Evolutionary conservation across 1,140 invertebrate species (phyloP), one percentile per base, ranked within the genome.

Genomic region (Drosophila tsacasi): DNA sequence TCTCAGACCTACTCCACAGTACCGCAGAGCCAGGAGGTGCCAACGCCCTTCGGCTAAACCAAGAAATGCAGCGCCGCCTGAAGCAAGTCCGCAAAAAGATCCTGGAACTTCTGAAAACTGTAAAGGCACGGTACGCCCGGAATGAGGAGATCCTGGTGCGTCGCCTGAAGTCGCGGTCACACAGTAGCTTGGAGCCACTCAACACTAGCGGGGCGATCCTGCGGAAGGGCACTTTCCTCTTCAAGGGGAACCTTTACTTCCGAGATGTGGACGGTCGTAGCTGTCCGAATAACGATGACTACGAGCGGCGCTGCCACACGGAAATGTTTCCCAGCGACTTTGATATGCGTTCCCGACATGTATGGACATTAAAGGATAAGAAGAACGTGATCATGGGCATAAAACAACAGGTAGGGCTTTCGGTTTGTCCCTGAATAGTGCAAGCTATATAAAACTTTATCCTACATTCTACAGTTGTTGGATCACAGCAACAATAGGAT

Each of bases 251-350:
- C 68, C 65, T 92, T 8, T 93, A 83, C 47, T 93, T 93, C 44
- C 91, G 92, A 6, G 91, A 92, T 57, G 32, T 62, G 7, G 68
- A 81, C 8, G 83, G 91, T 19, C 81, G 91, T 1, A 86, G 85
- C 15, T 92, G 87, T 65, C 92, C 91, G 10, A 84, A 90, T 49
- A 93, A 92, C 55, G 73, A 75, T n/a, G 92, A 93, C 42, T 93
- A 92, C 27, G 67, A 79, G 25, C 30, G n/a, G 9, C 90, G 92
- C 2, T 75, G 80, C 9, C 32, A 32, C 12, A 75, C 62, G 2
- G 92, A 93, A 78, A 84, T 92, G 76, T 93, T 93, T 76, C 92
- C 92, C 37, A 83, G 89, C 21, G 92, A 93, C 63, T 84, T 92
- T 1, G 74, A 91, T 40, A 78, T 92, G 71, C 68, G 75, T 5